These are phyloP conservation scores for Sebastiscus albofasciatus DNA, from an alignment of 2,797 vertebrate genomes.

Conservation along the genomic window DNA sequence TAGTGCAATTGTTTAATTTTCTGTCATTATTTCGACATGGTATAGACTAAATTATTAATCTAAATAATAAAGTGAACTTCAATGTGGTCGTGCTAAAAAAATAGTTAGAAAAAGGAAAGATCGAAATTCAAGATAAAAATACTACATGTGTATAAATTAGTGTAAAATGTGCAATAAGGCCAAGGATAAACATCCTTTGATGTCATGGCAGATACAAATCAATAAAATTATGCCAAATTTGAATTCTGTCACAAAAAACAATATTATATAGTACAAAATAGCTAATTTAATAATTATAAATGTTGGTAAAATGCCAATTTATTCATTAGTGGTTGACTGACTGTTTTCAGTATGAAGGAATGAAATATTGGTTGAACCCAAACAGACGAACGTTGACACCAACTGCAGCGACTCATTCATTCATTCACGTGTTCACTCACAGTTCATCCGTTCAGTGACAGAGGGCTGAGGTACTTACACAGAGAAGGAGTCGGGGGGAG, in stretches of 20 bases:
- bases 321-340: not conserved
- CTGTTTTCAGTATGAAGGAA: not conserved
- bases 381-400: not conserved
- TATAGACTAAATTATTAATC: too few species aligned
- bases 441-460: conserved; percentile 46
- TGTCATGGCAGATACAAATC: too few species aligned
- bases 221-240: too few species aligned
- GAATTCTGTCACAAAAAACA: too few species aligned
- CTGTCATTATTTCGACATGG: too few species aligned
- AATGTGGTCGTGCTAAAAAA: not conserved
- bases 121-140: too few species aligned
- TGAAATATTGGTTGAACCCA: not conserved
- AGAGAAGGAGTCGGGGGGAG: conserved; percentile 98
- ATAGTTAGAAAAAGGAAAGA: not conserved
- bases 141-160: too few species aligned
- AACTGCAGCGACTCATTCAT: not conserved
- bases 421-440: not conserved
- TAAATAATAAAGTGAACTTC: too few species aligned
- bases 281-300: not conserved
- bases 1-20: too few species aligned
- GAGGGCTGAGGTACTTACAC: conserved; percentile 92
- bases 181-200: too few species aligned
- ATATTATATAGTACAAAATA: not conserved
- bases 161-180: too few species aligned
- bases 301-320: not conserved